Conservation (phyloP, 2,888 invertebrate genomes). For the Tachina grossa region DNA sequence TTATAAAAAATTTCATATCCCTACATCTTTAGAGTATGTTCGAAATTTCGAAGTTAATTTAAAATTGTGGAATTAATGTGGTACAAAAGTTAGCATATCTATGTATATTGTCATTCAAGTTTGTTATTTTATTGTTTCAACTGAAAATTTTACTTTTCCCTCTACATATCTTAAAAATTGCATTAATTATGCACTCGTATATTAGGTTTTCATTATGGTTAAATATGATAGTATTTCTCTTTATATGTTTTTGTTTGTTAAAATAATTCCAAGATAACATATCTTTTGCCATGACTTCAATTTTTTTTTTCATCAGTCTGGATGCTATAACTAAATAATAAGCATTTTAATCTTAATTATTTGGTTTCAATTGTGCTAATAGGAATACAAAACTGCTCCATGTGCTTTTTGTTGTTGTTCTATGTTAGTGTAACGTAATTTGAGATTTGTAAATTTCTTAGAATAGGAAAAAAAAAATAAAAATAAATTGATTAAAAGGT, state of each 20-base stretch:
- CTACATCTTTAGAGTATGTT: no score
- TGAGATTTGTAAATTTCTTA: slow-evolving; percentile 34
- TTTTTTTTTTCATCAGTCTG: not conserved
- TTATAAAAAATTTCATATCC: no score
- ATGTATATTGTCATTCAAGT: no score
- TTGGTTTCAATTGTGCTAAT: slow-evolving; percentile 20
- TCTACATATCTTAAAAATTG: no score
- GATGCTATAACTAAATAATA: slow-evolving; percentile 5
- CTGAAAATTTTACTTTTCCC: no score
- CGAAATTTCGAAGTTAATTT: no score
- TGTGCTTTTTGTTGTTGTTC: slow-evolving; percentile 5
- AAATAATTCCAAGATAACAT: slow-evolving; percentile 2
- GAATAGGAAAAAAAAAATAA: slow-evolving; percentile 20
- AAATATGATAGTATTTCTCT: no score
- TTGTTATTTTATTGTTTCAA: no score
- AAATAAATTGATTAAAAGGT: slow-evolving; percentile 31
- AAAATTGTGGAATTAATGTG: no score
- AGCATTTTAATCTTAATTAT: slow-evolving; percentile 36
- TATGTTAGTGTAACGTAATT: slow-evolving; percentile 19
- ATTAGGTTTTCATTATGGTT: no score
- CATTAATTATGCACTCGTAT: no score
- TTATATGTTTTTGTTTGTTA: not conserved
- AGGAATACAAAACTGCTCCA: not conserved
- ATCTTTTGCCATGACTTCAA: slow-evolving; percentile 10
- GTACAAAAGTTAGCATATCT: no score